Base-by-base conservation (phyloP, 2,888 invertebrate species). In the Tachina fera region DNA sequence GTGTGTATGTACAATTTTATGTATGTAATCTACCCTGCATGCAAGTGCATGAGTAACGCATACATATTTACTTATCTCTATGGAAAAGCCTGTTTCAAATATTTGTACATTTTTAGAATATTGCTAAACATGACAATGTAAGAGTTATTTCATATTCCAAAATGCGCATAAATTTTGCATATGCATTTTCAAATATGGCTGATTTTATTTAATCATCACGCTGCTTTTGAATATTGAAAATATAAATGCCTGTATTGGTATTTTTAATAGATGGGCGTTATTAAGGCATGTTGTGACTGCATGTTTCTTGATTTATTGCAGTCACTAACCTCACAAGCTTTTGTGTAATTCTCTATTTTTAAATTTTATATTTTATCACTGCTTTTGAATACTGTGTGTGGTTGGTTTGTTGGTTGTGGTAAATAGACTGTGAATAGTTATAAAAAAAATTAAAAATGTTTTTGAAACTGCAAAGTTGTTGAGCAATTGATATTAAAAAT, bases 251-350 rank as follows among this genome's bases (percentile, higher is more conserved):
- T 51, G 10, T 56, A n/a, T 43, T 16, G 1, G 11, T 70, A 47
- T 67, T 63, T 11, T 9, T 56, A 65, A 65, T 61, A 9, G 49
- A 49, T 72, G 72, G 65, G 72, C 80, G 49, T 74, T 58, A n/a
- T 31, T 13, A 72, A 70, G 45, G 8, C n/a, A 22, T 56, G 79
- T 63, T 53, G 31, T 47, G 9, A 13, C 19, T 60, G 39, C 53
- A 67, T 65, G n/a, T 76, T 67, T 51, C 51, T 41, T 80, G 80
- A 84, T 84, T 84, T 80, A 84, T 84, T 75, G 39, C 71, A 65
- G 67, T 67, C 71, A 76, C 72, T 84, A 71, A 67, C 75, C 84
- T 71, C 45, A 76, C 45, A 58, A 60, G 45, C 45, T 51, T 79
- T 65, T 80, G 16, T 49, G 43, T 45, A 74, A 74, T 65, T 71